A percentile compares a stretch with the other conserved stretches of the same genome.
Evolutionary conservation across 2,888 invertebrate genomes (phyloP).

Genomic region (Lithodes maja): DNA sequence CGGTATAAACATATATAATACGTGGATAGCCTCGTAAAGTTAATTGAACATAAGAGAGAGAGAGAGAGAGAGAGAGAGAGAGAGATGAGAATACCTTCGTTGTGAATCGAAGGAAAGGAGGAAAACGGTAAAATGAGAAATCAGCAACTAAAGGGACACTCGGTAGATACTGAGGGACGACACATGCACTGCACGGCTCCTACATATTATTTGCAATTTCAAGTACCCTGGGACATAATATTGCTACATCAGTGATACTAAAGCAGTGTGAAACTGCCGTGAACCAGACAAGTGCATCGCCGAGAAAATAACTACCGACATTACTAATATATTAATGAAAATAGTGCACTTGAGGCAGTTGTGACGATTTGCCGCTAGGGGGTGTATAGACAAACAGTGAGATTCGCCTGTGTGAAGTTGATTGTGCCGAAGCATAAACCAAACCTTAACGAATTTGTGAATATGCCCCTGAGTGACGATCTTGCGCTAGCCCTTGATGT

Average conservation of each 20-base stretch:
- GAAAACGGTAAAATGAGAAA: too few species aligned
- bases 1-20: too few species aligned
- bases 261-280: not conserved
- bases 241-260: not conserved
- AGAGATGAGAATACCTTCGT: too few species aligned
- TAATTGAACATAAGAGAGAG: too few species aligned
- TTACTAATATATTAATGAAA: not conserved
- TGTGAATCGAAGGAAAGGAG: too few species aligned
- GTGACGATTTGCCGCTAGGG: not conserved
- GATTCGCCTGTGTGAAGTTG: not conserved
- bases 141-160: too few species aligned
- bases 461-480: too few species aligned
- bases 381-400: not conserved
- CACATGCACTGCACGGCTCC: not conserved
- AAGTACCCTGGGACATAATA: not conserved
- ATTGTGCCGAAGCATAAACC: not conserved
- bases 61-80: too few species aligned
- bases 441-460: not conserved
- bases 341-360: not conserved
- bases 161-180: not conserved
- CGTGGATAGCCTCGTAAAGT: too few species aligned
- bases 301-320: not conserved
- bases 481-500: too few species aligned
- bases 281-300: not conserved
- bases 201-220: not conserved